Conservation (phyloP, 2,113 vertebrate species). For the Synodontis membranacea region DNA sequence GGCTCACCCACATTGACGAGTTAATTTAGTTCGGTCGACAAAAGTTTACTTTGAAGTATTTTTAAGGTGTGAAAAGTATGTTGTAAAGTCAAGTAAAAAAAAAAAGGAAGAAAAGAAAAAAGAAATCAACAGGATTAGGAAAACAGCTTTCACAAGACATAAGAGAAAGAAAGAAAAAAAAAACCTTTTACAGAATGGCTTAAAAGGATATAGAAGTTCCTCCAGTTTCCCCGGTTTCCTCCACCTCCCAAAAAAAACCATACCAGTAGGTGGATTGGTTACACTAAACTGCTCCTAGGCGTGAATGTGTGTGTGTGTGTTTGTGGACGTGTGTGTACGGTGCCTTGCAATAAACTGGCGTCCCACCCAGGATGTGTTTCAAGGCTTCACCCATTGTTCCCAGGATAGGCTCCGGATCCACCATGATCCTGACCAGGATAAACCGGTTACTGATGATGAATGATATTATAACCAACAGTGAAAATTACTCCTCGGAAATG, state of each 20-base stretch:
- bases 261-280: background rate
- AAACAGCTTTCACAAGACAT: background rate
- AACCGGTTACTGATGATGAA: conserved; percentile 11
- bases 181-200: background rate
- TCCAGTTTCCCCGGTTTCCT: background rate
- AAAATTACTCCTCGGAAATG: background rate
- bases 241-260: background rate
- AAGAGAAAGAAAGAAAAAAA: background rate
- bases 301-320: background rate
- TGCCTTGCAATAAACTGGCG: background rate
- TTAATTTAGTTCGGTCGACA: background rate
- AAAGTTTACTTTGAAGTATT: background rate
- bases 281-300: background rate
- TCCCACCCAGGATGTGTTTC: conserved; percentile 21
- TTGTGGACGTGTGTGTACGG: background rate
- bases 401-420: background rate
- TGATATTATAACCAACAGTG: background rate
- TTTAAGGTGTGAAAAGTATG: background rate
- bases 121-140: background rate
- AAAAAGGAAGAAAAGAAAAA: too few species aligned
- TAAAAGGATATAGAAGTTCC: background rate
- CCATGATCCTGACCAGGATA: background rate
- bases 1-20: background rate
- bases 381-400: conserved; percentile 12
- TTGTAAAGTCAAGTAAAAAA: background rate